These are phyloP conservation scores for Fulmarus glacialis DNA, from an alignment of 2,113 vertebrate genomes.

Conservation along the genomic window DNA sequence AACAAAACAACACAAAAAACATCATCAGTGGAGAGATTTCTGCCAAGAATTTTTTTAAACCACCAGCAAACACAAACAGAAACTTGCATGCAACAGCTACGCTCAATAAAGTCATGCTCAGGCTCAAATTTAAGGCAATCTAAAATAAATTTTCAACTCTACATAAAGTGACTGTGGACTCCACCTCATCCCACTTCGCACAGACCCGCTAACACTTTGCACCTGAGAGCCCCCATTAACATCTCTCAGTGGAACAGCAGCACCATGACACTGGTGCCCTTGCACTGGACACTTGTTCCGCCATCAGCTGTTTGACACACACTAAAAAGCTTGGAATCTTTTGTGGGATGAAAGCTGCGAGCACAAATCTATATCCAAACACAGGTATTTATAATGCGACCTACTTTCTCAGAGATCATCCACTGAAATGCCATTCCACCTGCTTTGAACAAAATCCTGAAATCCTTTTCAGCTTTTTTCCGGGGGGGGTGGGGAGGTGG, in stretches of 20 bases:
- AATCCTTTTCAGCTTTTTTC: neutral
- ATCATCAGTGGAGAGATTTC: neutral
- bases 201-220: neutral
- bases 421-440: neutral
- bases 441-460: neutral
- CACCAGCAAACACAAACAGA: conserved; percentile 56
- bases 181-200: neutral
- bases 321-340: neutral
- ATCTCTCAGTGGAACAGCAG: neutral
- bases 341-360: neutral
- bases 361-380: neutral
- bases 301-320: neutral
- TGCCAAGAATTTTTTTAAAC: conserved; percentile 48
- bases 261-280: neutral
- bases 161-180: neutral
- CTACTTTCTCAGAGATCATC: neutral
- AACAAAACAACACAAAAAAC: conserved; percentile 46
- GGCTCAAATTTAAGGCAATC: conserved; percentile 18
- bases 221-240: neutral
- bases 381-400: neutral
- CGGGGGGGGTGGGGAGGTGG: no score
- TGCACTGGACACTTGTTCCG: neutral
- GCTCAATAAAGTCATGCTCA: conserved; percentile 16
- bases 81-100: conserved; percentile 63
- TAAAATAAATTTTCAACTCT: neutral